phyloP scores from a whole-genome alignment of 2,888 invertebrate genomes.

The Fragum sueziense region DNA sequence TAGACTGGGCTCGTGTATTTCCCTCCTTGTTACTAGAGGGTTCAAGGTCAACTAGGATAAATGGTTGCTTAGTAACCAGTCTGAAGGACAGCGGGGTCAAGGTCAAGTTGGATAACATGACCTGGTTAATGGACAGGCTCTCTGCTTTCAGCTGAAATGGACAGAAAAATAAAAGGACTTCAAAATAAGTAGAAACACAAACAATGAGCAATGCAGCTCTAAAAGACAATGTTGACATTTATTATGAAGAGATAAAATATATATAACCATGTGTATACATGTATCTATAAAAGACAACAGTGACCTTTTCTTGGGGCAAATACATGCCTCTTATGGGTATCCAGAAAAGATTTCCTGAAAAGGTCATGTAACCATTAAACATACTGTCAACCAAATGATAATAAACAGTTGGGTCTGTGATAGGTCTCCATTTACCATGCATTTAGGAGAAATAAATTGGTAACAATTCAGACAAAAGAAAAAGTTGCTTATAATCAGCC shows the following conservation, averaged over 20 bases:
- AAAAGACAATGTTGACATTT: too few species aligned
- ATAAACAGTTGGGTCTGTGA: too few species aligned
- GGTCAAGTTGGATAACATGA: constrained; percentile 77
- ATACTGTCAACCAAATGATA: too few species aligned
- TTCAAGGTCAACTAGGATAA: constrained; percentile 74
- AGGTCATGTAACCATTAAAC: too few species aligned
- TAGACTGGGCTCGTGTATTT: constrained; percentile 59
- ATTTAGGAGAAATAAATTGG: not conserved
- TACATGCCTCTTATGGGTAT: too few species aligned
- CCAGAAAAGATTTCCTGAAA: too few species aligned
- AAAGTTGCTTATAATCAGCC: not conserved
- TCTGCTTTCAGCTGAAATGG: constrained; percentile 67
- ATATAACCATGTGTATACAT: too few species aligned
- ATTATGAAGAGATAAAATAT: too few species aligned
- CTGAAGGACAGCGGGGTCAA: constrained; percentile 77
- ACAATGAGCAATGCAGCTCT: too few species aligned
- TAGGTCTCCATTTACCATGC: not conserved
- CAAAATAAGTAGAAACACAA: too few species aligned
- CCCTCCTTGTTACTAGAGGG: constrained; percentile 62
- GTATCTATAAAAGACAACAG: too few species aligned
- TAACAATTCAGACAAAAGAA: not conserved
- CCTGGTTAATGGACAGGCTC: constrained; percentile 67
- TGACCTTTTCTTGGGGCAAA: too few species aligned
- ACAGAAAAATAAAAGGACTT: not conserved
- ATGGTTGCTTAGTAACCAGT: constrained; percentile 73